phyloP scores from a whole-genome alignment of 1,140 invertebrate genomes.

The Reticulitermes speratus region DNA sequence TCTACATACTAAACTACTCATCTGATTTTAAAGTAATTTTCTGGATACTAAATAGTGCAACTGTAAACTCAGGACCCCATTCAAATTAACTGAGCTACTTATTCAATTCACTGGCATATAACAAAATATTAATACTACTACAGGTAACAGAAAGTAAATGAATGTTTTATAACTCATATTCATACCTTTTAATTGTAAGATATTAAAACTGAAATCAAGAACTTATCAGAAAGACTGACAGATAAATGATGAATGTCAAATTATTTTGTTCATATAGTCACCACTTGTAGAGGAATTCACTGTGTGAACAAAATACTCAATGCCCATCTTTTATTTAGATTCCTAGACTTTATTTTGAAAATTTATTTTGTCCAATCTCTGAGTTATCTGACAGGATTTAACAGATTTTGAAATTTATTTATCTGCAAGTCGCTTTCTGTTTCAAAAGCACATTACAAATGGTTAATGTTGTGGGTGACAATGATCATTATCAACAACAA shows the following conservation, averaged over 20 bases:
- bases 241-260: too few species aligned
- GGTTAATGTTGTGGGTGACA: neutral
- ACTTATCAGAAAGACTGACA: too few species aligned
- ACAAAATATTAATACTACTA: too few species aligned
- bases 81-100: neutral
- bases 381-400: neutral
- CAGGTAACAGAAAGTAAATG: too few species aligned
- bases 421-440: neutral
- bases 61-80: neutral
- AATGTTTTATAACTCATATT: too few species aligned
- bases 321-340: neutral
- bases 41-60: neutral
- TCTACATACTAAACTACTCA: neutral
- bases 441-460: neutral
- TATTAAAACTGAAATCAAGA: too few species aligned
- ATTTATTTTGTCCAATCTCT: neutral
- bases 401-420: neutral
- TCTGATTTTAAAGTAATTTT: neutral
- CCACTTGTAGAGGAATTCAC: too few species aligned
- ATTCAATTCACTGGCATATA: neutral
- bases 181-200: too few species aligned
- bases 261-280: too few species aligned
- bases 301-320: neutral
- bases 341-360: neutral
- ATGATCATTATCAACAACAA: neutral